Evolutionary conservation across 2,113 vertebrate species (phyloP).

Genomic region (Embiotoca jacksoni): DNA sequence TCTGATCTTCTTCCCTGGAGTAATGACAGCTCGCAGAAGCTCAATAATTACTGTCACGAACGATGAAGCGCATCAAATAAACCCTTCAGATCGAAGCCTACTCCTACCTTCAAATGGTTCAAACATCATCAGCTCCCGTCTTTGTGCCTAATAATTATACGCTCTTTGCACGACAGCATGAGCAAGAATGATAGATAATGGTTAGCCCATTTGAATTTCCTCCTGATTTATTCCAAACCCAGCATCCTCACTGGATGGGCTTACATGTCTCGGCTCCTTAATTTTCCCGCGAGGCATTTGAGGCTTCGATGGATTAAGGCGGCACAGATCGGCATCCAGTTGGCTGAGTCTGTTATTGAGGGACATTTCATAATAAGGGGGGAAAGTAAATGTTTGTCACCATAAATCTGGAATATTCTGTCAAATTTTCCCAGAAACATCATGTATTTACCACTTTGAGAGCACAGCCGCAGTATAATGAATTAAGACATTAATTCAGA

Average conservation of each 20-base stretch:
- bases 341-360: slow-evolving; percentile 40
- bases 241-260: slow-evolving; percentile 31
- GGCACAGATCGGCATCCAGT: slow-evolving; percentile 52
- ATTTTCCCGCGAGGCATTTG: slow-evolving; percentile 32
- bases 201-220: slow-evolving; percentile 38
- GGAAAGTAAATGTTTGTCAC: neutral
- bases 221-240: slow-evolving; percentile 53
- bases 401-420: too few species aligned
- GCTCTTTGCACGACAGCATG: slow-evolving; percentile 31
- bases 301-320: slow-evolving; percentile 55
- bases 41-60: slow-evolving; percentile 29
- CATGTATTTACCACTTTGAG: too few species aligned
- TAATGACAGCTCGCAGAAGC: neutral
- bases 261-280: slow-evolving; percentile 39
- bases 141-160: slow-evolving; percentile 43
- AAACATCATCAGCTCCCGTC: slow-evolving; percentile 13
- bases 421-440: too few species aligned
- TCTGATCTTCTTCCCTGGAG: slow-evolving; percentile 6
- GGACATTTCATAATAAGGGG: slow-evolving; percentile 41
- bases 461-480: too few species aligned
- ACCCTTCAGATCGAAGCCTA: slow-evolving; percentile 16
- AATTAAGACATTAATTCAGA: too few species aligned
- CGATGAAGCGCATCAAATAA: slow-evolving; percentile 3
- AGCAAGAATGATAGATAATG: slow-evolving; percentile 48
- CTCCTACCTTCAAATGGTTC: slow-evolving; percentile 18